These are phyloP conservation scores for Prinia subflava DNA, from an alignment of 2,113 vertebrate genomes.

Conservation along the genomic window DNA sequence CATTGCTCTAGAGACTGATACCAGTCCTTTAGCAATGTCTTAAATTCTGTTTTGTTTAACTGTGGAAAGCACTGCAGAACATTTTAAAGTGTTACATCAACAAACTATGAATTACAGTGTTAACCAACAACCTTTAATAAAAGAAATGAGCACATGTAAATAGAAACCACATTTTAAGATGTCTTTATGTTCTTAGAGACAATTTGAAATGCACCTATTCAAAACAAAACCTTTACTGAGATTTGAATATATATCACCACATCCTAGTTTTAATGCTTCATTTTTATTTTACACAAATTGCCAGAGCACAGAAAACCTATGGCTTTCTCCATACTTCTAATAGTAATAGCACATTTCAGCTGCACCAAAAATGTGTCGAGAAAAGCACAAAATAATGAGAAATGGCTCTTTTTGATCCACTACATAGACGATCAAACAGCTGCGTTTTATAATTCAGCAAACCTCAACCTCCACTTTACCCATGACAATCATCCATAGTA, in stretches of 20 bases:
- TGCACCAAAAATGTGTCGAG: neutral
- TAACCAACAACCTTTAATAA: neutral
- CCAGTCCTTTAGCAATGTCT: neutral
- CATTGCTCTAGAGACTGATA: slow-evolving; percentile 35
- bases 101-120: neutral
- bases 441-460: slow-evolving; percentile 36
- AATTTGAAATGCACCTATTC: neutral
- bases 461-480: neutral
- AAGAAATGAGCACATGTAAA: neutral
- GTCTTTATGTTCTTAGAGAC: neutral
- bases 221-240: neutral
- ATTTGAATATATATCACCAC: neutral
- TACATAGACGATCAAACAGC: slow-evolving; percentile 28
- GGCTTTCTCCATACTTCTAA: neutral
- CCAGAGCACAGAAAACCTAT: neutral
- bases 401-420: neutral
- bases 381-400: neutral
- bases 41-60: slow-evolving; percentile 15
- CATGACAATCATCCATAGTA: neutral
- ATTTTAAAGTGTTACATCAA: neutral
- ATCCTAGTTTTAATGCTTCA: neutral
- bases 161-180: neutral
- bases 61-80: neutral
- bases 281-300: neutral
- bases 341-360: neutral